Base-by-base conservation (phyloP, 2,888 invertebrate genomes). In the Drosophila anomelani region DNA sequence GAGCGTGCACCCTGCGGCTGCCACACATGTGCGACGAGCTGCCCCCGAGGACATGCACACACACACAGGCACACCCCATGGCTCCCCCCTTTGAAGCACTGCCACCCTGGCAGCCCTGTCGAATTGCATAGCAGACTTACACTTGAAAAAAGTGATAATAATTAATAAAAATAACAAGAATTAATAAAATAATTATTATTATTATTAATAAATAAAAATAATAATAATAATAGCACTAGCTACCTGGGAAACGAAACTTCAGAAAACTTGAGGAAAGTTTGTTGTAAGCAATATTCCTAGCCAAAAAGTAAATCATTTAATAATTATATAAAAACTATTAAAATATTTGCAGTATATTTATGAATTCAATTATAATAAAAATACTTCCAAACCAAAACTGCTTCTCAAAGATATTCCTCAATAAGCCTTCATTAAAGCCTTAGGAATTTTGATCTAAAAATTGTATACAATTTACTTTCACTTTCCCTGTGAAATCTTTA, bases 1-100 rank as follows among this genome's bases (percentile, higher is more conserved):
- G 29, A 62, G 47, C 49, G 63, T 71, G 79, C 82, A 67, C 46
- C 58, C 60, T 75, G 75, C 59, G 74, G 62, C 61, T 70, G 69
- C 55, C 75, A 47, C 53, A 66, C 62, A 68, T 23, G 54, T 66
- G 56, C 62, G 55, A n/a, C 53, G 44, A 29, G 47, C 61, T 54
- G 63, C 39, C 63, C 62, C 20, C 49, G 55, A 64, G 67, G 67
- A 54, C 67, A 47, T 20, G 36, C 51, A 56, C 46, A 26, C 23
- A 8, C 44, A 13, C 44, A 13, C 20, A 43, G 4, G 17, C 41
- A 41, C 41, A 41, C n/a, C 15, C 39, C 26, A 26, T 26, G 29
- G 49, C 57, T 12, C 43, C 57, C 32, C 23, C 64, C 9, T 23
- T 54, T 60, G 56, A 62, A 57, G 20, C 51, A 47, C 47, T n/a